Base-by-base conservation (phyloP, 2,888 invertebrate genomes). In the Cheilosia scutellata region DNA sequence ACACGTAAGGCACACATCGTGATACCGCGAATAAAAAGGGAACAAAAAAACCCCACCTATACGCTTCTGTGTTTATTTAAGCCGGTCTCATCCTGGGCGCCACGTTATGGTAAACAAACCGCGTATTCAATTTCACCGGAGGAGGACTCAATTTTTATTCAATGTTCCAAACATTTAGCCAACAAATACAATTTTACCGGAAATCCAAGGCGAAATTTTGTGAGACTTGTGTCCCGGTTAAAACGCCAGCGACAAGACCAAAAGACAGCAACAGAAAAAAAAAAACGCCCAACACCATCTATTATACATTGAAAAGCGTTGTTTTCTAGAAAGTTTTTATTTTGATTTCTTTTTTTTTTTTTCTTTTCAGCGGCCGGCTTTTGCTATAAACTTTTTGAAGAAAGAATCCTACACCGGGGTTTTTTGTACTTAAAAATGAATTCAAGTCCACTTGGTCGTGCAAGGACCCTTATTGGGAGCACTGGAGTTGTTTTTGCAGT, bases 111-210 rank as follows among this genome's bases (percentile, higher is more conserved):
- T 75, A 55, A n/a, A n/a, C 27, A 13, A 37, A 25, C 27, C 40
- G 11, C 33, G 55, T n/a, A 55, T 65, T 72, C 72, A 47, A 40
- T 74, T 58, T 58, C 44, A 66, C 20, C 40, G 11, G 20, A 20
- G n/a, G 29, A 80, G 33, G 29, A 74, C 37, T 74, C 66, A 74
- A 80, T 62, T 80, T 80, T 51, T 51, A 27, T 51, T 74, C 74
- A 80, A 80, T 74, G 80, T 80, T 66, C n/a, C 62, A 79, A 60
- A 16, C 40, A 49, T 71, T 79, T 71, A 57, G 25, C 44, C 25
- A 40, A 42, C 63, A 57, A 16, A 57, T 58, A 63, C 31, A 29
- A 29, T 37, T 57, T 37, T 27, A 55, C 55, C 7, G 42, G 9
- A 40, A 63, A 44, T 57, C 65, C 33, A 47, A 44, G 13, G 29